Conservation (phyloP, 2,797 vertebrate species). For the Sebastes matsubarae region DNA sequence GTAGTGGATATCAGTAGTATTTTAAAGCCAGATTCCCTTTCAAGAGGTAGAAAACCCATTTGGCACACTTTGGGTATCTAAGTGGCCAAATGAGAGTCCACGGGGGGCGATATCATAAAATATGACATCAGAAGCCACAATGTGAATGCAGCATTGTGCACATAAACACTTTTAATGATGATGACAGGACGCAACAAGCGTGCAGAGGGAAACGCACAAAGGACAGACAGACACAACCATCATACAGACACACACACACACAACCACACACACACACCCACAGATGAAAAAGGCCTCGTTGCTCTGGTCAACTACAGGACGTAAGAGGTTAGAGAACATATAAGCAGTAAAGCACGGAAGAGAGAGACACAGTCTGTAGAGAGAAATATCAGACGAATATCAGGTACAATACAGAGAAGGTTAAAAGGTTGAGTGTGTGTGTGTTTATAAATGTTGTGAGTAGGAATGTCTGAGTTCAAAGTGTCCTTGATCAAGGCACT, state of each 20-base stretch:
- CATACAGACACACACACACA: background rate
- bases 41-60: too few relatives aligned
- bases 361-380: conserved; percentile 23
- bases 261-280: background rate
- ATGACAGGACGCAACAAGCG: conserved; percentile 10
- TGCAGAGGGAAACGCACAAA: conserved; percentile 36
- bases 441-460: background rate
- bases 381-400: conserved; percentile 4
- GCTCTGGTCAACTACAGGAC: conserved; percentile 28
- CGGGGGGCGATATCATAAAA: background rate
- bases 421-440: background rate
- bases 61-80: too few relatives aligned
- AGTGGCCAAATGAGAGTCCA: too few relatives aligned
- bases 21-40: too few relatives aligned
- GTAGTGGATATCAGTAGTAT: too few relatives aligned
- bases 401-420: conserved; percentile 8
- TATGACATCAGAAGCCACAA: conserved; percentile 44
- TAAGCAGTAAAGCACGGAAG: conserved; percentile 6
- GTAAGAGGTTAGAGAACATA: conserved; percentile 42
- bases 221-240: background rate
- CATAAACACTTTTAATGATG: conserved; percentile 5
- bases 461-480: background rate
- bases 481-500: background rate
- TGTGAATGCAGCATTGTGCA: conserved; percentile 46
- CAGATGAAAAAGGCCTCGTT: background rate